Percentiles rank a stretch among this genome's conserved stretches.
phyloP scores from a whole-genome alignment of 2,888 invertebrate genomes.

The Agriopis marginaria region DNA sequence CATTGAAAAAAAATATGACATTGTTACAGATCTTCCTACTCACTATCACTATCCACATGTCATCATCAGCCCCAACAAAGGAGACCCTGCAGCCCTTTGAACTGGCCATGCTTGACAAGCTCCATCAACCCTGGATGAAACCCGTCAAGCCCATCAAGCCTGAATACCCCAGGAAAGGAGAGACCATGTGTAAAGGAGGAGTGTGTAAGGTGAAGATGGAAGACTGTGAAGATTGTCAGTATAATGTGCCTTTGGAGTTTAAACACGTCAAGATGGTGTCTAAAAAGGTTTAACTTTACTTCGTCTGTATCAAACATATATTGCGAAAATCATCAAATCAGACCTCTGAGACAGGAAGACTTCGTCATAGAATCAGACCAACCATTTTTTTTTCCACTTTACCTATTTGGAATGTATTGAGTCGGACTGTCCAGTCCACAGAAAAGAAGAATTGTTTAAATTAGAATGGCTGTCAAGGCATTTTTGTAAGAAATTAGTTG shows the following conservation, averaged over 20 bases:
- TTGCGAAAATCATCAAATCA: too few relatives aligned
- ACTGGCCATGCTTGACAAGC: constrained; percentile 57
- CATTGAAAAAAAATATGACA: background rate
- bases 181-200: constrained; percentile 57
- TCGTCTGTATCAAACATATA: background rate
- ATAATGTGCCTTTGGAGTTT: constrained; percentile 52
- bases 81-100: constrained; percentile 50
- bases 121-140: constrained; percentile 62
- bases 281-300: background rate
- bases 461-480: too few relatives aligned
- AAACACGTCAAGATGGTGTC: background rate
- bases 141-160: constrained; percentile 49
- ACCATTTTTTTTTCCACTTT: too few relatives aligned
- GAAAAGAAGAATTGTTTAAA: too few relatives aligned
- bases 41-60: constrained; percentile 37
- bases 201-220: constrained; percentile 51
- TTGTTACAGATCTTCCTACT: constrained; percentile 51
- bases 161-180: constrained; percentile 64
- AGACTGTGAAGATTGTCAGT: constrained; percentile 58
- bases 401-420: too few relatives aligned
- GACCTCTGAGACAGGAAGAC: too few relatives aligned
- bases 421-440: too few relatives aligned
- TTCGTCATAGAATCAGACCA: too few relatives aligned
- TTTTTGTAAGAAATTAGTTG: too few relatives aligned
- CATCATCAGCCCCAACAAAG: constrained; percentile 47